Conservation (phyloP, 1,140 invertebrate genomes). For the Pectinophora gossypiella region DNA sequence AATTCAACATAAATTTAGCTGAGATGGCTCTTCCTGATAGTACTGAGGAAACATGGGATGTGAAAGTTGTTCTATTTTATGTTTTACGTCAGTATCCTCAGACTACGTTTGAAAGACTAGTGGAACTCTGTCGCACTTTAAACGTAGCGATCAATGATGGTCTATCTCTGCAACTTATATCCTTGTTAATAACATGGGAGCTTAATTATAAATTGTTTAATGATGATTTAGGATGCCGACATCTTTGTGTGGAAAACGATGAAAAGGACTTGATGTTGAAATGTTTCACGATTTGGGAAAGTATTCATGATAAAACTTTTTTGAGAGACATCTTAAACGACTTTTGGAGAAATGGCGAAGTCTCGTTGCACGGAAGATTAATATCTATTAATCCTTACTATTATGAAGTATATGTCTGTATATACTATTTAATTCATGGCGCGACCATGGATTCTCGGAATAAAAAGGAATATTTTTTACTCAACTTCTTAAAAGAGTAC, state of each 20-base stretch:
- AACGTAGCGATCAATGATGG: constrained; percentile 59
- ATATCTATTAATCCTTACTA: constrained; percentile 70
- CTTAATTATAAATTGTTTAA: constrained; percentile 53
- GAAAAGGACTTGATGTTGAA: constrained; percentile 39
- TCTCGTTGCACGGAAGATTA: constrained; percentile 57
- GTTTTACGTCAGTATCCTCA: constrained; percentile 51
- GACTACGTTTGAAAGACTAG: constrained; percentile 40
- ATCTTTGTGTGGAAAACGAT: constrained; percentile 41
- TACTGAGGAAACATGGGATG: constrained; percentile 65
- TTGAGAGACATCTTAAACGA: constrained; percentile 58
- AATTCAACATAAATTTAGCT: constrained; percentile 60
- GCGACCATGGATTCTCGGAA: constrained; percentile 34
- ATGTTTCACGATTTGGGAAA: constrained; percentile 59
- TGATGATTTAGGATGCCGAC: constrained; percentile 45
- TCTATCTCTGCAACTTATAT: constrained; percentile 63
- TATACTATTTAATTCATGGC: constrained; percentile 53
- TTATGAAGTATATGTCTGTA: constrained; percentile 70
- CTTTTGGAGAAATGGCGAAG: constrained; percentile 70
- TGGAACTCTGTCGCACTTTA: constrained; percentile 57
- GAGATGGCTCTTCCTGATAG: constrained; percentile 56
- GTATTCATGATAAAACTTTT: constrained; percentile 57
- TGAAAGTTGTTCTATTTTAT: constrained; percentile 57
- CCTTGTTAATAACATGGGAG: constrained; percentile 62
- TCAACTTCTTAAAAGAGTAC: constrained; percentile 68
- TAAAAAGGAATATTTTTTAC: constrained; percentile 61